phyloP scores from a whole-genome alignment of 2,888 invertebrate species.

The Abrostola tripartita region DNA sequence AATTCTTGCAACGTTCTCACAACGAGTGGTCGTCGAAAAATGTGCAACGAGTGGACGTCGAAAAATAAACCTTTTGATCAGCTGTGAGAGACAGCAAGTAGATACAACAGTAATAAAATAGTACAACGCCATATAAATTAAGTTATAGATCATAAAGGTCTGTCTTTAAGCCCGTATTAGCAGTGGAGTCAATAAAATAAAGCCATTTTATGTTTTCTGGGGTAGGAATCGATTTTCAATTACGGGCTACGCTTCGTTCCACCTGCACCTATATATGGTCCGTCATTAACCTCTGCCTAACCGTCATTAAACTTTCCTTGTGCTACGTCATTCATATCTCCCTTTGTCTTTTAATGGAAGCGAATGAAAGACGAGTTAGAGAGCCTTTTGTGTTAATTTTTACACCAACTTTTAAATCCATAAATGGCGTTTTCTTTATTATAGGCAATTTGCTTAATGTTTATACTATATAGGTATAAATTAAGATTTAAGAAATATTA shows the following conservation, averaged over 20 bases:
- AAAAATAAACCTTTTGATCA: too few relatives aligned
- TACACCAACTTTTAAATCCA: slow-evolving; percentile 24
- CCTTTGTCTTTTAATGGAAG: slow-evolving; percentile 67
- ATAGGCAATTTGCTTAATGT: not conserved
- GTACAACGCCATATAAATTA: not conserved
- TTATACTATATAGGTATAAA: not conserved
- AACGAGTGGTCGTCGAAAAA: too few relatives aligned
- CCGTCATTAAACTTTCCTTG: slow-evolving; percentile 26
- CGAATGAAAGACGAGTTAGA: slow-evolving; percentile 62
- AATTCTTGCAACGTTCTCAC: too few relatives aligned
- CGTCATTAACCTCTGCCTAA: slow-evolving; percentile 10
- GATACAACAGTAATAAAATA: not conserved
- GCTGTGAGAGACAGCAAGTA: too few relatives aligned
- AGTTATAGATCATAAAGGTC: slow-evolving; percentile 7
- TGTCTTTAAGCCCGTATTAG: slow-evolving; percentile 1
- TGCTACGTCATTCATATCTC: slow-evolving; percentile 54
- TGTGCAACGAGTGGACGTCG: too few relatives aligned
- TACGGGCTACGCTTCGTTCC: slow-evolving; percentile 55
- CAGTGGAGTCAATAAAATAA: slow-evolving; percentile 13
- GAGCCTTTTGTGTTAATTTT: slow-evolving; percentile 57
- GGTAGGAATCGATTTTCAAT: slow-evolving; percentile 75
- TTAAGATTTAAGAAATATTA: not conserved
- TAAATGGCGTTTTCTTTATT: not conserved
- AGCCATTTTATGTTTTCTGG: slow-evolving; percentile 35
- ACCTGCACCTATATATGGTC: slow-evolving; percentile 18